Conservation (phyloP, 2,888 invertebrate species). For the Perizoma affinitatum region DNA sequence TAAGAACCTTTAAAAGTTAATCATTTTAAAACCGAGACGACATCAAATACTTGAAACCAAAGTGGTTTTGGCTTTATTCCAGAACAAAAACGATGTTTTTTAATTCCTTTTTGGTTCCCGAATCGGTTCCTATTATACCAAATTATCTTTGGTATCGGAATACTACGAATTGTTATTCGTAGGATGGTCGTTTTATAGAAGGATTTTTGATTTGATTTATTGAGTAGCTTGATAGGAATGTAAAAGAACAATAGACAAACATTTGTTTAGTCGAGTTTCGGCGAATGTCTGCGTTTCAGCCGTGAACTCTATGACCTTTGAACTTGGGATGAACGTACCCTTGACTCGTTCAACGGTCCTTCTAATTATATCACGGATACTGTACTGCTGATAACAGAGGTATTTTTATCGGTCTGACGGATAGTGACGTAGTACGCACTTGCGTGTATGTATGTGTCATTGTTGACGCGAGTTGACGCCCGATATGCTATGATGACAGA, state of each 20-base stretch:
- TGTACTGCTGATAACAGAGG: slow-evolving; percentile 59
- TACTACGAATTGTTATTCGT: not conserved
- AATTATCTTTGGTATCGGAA: slow-evolving; percentile 14
- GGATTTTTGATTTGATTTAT: not conserved
- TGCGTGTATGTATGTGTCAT: slow-evolving; percentile 21
- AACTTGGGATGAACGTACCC: slow-evolving; percentile 80
- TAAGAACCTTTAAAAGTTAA: too few species aligned
- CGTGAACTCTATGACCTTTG: slow-evolving; percentile 77
- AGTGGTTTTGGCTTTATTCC: too few species aligned
- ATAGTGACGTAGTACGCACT: slow-evolving; percentile 14
- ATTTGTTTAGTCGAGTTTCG: slow-evolving; percentile 38
- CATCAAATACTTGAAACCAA: too few species aligned
- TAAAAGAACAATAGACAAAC: slow-evolving; percentile 22
- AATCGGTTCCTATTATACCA: slow-evolving; percentile 3
- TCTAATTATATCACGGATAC: slow-evolving; percentile 64
- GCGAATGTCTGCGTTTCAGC: slow-evolving; percentile 42
- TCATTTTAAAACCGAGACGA: too few species aligned
- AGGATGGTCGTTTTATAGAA: slow-evolving; percentile 1
- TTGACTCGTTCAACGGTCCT: slow-evolving; percentile 74
- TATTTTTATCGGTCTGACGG: slow-evolving; percentile 55
- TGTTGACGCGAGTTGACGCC: slow-evolving; percentile 2
- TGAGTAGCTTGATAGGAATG: slow-evolving; percentile 7
- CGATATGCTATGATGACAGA: not conserved
- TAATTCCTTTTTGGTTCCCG: not conserved
- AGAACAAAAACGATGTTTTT: too few species aligned